phyloP scores from a whole-genome alignment of 2,113 vertebrate genomes.

The Tupaia chinensis region DNA sequence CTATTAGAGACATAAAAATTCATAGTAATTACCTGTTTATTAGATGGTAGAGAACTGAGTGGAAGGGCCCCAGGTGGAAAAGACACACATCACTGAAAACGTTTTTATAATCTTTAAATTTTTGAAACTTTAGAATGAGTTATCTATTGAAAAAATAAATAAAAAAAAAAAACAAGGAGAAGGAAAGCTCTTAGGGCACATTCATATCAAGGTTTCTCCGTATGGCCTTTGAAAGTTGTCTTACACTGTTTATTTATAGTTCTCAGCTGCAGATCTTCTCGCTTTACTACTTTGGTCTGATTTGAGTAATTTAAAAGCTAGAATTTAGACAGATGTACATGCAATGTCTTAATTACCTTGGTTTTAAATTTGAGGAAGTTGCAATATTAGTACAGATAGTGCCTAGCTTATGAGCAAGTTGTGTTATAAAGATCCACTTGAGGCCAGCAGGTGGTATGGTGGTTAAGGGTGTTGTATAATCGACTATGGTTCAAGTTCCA shows the following conservation, averaged over 20 bases:
- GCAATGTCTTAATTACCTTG: constrained; percentile 42
- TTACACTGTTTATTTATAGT: constrained; percentile 48
- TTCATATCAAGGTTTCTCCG: constrained; percentile 23
- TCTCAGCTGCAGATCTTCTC: constrained; percentile 50
- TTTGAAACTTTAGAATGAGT: constrained; percentile 34
- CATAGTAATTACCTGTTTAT: not conserved
- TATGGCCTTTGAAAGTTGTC: constrained; percentile 17
- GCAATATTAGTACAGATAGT: constrained; percentile 7
- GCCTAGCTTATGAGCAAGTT: not conserved
- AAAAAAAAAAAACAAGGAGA: constrained; percentile 28
- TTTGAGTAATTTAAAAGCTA: constrained; percentile 61
- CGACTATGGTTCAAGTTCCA: too few relatives aligned
- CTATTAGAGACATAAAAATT: not conserved
- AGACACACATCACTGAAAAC: not conserved
- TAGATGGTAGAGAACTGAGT: not conserved
- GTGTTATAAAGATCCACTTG: not conserved
- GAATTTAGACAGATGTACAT: constrained; percentile 42
- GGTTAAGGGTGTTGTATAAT: too few relatives aligned
- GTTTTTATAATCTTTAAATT: not conserved
- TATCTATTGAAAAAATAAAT: not conserved
- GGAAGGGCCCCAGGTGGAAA: not conserved
- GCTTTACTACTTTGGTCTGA: constrained; percentile 23
- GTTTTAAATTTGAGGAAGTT: constrained; percentile 57
- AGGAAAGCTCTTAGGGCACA: not conserved
- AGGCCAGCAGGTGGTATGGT: too few relatives aligned